Percentiles rank a stretch among this genome's conserved stretches.
Conservation (phyloP, 2,888 invertebrate species). For the Trachelus iudaicus region DNA sequence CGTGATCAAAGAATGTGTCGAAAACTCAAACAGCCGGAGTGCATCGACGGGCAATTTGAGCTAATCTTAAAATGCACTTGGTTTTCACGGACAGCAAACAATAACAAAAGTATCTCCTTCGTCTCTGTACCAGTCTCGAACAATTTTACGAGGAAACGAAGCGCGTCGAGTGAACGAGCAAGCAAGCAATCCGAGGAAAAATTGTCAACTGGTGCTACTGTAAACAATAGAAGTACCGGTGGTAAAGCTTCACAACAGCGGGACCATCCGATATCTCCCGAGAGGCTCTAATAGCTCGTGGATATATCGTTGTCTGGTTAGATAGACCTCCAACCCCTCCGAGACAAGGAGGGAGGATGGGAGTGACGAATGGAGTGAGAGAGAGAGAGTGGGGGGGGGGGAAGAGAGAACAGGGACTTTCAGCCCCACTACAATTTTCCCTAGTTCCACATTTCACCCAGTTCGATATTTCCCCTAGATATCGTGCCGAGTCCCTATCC, state of each 20-base stretch:
- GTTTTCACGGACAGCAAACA: background rate
- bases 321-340: background rate
- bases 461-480: no score
- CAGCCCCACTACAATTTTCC: no score
- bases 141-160: slow-evolving; percentile 1
- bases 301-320: slow-evolving; percentile 1
- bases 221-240: background rate
- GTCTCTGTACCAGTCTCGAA: background rate
- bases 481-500: no score
- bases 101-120: background rate
- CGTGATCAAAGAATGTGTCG: no score
- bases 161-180: no score
- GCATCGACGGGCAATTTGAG: background rate
- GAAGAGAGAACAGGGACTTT: no score
- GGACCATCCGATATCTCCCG: background rate
- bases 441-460: no score
- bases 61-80: background rate
- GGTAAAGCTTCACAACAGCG: background rate
- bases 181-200: background rate
- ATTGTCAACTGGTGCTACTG: background rate
- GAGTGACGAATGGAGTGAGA: no score
- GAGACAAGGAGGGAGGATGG: no score
- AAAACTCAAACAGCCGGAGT: no score
- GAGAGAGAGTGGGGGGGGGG: no score
- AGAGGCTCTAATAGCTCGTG: slow-evolving; percentile 2